Evolutionary conservation across 2,113 vertebrate genomes (phyloP).

Genomic region (Seriola quinqueradiata): DNA sequence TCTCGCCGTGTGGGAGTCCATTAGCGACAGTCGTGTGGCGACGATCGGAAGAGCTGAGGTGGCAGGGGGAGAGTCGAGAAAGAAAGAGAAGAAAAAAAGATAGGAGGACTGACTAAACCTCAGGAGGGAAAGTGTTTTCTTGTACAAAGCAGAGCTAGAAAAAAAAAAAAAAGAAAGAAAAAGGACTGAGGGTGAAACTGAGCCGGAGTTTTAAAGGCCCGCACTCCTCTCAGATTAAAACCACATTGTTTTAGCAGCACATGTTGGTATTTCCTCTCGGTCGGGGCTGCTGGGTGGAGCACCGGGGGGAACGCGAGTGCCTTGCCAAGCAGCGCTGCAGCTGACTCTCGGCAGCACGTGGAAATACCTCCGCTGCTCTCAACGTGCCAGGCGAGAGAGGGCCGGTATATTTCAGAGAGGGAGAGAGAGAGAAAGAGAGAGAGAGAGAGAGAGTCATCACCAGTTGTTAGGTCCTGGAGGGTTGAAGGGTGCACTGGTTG

Average conservation of each 20-base stretch:
- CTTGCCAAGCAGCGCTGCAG: slow-evolving; percentile 50
- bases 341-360: slow-evolving; percentile 50
- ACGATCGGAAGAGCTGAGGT: not conserved
- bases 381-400: not conserved
- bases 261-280: slow-evolving; percentile 74
- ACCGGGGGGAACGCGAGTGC: not conserved
- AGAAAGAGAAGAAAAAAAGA: not conserved
- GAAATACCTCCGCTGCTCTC: slow-evolving; percentile 36
- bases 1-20: slow-evolving; percentile 18
- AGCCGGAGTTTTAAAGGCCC: slow-evolving; percentile 33
- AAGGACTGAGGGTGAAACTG: not conserved
- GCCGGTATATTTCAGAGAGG: not conserved
- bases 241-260: slow-evolving; percentile 77
- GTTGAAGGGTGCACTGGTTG: slow-evolving; percentile 29
- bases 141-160: not conserved
- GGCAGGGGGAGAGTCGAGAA: not conserved
- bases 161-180: not conserved
- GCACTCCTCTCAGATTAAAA: slow-evolving; percentile 58
- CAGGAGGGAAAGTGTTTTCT: slow-evolving; percentile 11
- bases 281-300: slow-evolving; percentile 53
- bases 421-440: not conserved
- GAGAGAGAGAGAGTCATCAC: not conserved
- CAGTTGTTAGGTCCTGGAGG: slow-evolving; percentile 36
- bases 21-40: not conserved
- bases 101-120: slow-evolving; percentile 14